Conservation (phyloP, 23 tunicate species). For the Styela clava region DNA sequence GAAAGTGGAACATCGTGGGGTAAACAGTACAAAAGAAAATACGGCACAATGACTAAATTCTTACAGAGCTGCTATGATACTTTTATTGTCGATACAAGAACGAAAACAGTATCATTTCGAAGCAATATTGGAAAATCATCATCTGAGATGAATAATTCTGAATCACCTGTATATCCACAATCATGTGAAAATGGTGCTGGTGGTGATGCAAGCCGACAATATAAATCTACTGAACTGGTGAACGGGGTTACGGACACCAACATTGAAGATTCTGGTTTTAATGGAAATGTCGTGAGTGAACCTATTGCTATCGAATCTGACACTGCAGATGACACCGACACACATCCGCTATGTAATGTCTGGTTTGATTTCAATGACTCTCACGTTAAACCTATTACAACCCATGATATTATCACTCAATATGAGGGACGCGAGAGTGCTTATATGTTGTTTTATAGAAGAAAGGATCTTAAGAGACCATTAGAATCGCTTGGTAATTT, state of each 20-base stretch:
- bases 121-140: neutral
- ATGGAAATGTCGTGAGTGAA: neutral
- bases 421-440: constrained; percentile 51
- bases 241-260: neutral
- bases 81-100: constrained; percentile 27
- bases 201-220: neutral
- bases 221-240: neutral
- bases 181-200: neutral
- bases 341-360: constrained; percentile 20
- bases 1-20: constrained; percentile 51
- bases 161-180: neutral
- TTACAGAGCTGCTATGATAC: constrained; percentile 30
- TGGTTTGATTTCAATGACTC: constrained; percentile 62
- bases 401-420: constrained; percentile 31
- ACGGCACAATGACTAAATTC: constrained; percentile 48
- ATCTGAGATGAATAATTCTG: neutral
- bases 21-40: constrained; percentile 33
- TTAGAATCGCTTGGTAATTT: constrained; percentile 23
- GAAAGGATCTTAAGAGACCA: constrained; percentile 43
- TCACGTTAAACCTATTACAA: constrained; percentile 19
- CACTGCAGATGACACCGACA: neutral
- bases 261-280: neutral
- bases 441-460: constrained; percentile 54
- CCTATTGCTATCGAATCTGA: neutral
- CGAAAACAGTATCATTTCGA: constrained; percentile 33